phyloP scores from a whole-genome alignment of 2,113 vertebrate genomes.

The Catharus minimus region DNA sequence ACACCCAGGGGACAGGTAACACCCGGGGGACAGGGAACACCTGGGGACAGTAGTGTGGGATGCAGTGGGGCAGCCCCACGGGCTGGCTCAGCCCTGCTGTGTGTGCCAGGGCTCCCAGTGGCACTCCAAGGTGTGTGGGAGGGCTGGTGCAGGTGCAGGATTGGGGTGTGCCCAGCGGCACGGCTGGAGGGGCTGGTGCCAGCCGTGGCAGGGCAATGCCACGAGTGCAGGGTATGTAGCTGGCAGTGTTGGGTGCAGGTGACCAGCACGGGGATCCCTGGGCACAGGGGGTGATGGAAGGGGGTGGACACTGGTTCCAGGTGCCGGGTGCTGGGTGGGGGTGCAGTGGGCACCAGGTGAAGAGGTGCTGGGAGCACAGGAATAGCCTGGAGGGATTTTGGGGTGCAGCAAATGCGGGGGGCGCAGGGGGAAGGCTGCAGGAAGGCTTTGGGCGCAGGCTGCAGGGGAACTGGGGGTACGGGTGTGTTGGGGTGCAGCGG shows the following conservation, averaged over 20 bases:
- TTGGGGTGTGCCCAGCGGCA: not conserved
- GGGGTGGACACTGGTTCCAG: too few species aligned
- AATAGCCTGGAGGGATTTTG: not conserved
- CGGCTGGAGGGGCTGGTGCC: not conserved
- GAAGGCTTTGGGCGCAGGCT: not conserved
- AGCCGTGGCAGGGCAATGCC: not conserved
- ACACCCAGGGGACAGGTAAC: too few species aligned
- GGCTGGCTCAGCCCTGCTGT: not conserved
- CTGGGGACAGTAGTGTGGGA: fast-evolving
- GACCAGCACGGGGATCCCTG: not conserved
- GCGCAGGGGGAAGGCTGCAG: not conserved
- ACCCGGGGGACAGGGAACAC: too few species aligned
- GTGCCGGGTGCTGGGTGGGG: too few species aligned
- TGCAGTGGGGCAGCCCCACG: not conserved
- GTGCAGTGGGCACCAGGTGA: not conserved
- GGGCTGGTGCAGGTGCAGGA: not conserved
- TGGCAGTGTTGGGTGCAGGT: not conserved
- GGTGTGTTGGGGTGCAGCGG: not conserved
- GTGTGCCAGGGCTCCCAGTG: not conserved
- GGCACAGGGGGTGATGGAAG: too few species aligned
- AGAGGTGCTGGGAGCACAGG: not conserved
- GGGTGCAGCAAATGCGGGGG: not conserved
- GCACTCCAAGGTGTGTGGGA: fast-evolving
- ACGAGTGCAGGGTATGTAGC: fast-evolving
- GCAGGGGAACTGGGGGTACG: not conserved